phyloP scores from a whole-genome alignment of 2,113 vertebrate species.

The Phaethornis superciliosus region DNA sequence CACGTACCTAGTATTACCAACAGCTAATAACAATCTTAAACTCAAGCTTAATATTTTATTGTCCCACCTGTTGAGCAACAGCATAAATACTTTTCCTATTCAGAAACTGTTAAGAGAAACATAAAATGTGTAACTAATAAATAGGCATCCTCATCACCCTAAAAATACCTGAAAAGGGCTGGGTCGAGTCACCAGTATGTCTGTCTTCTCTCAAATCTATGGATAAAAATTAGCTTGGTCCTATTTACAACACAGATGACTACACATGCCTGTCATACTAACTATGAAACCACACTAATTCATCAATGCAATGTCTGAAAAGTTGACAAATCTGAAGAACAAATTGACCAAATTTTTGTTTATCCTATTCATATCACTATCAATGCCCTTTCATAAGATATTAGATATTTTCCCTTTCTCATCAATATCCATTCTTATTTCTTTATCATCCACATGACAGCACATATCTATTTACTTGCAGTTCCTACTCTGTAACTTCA shows the following conservation, averaged over 20 bases:
- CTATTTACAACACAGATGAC: not conserved
- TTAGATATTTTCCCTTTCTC: not conserved
- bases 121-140: not conserved
- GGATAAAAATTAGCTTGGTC: not conserved
- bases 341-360: not conserved
- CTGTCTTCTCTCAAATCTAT: not conserved
- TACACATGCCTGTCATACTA: not conserved
- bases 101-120: not conserved
- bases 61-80: not conserved
- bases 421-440: rapidly evolving
- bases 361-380: not conserved
- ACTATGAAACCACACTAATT: not conserved
- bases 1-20: not conserved
- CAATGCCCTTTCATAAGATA: not conserved
- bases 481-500: not conserved
- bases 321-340: not conserved
- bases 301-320: not conserved
- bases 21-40: slow-evolving; percentile 34
- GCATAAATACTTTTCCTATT: not conserved
- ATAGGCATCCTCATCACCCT: not conserved
- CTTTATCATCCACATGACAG: rapidly evolving
- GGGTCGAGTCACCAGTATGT: not conserved
- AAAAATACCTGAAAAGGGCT: not conserved
- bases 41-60: slow-evolving; percentile 28
- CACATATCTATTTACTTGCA: not conserved